Evolutionary conservation across 2,888 invertebrate species (phyloP).

Genomic region (Apodemia duryi): DNA sequence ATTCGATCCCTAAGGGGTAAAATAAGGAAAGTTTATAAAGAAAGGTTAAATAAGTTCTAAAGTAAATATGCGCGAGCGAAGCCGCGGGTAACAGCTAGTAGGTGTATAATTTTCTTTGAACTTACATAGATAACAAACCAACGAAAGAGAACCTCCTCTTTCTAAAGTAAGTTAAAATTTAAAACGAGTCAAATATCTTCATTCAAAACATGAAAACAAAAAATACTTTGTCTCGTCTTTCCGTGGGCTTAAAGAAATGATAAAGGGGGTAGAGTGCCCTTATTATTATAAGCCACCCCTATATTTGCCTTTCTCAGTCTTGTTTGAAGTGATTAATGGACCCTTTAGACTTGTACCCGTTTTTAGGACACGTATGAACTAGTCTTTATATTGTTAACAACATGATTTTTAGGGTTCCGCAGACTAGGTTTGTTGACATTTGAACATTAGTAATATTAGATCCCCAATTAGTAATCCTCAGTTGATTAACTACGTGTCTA

Average conservation of each 20-base stretch:
- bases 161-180: not conserved
- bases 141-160: not conserved
- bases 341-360: slow-evolving; percentile 9
- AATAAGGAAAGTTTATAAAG: too few species aligned
- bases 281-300: slow-evolving; percentile 58
- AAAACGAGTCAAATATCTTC: not conserved
- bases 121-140: too few species aligned
- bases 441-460: not conserved
- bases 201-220: slow-evolving; percentile 8
- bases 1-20: too few species aligned
- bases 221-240: slow-evolving; percentile 14
- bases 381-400: not conserved
- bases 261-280: slow-evolving; percentile 46
- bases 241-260: slow-evolving; percentile 37
- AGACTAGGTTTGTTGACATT: too few species aligned
- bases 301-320: slow-evolving; percentile 67
- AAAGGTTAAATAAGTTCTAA: too few species aligned
- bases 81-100: too few species aligned
- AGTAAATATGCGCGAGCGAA: too few species aligned
- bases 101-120: too few species aligned
- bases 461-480: not conserved
- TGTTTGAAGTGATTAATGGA: slow-evolving; percentile 26
- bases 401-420: not conserved
- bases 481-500: too few species aligned
- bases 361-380: slow-evolving; percentile 1